A percentile compares a stretch with the other conserved stretches of the same genome.
phyloP scores from a whole-genome alignment of 2,888 invertebrate species.

The Muscina levida region DNA sequence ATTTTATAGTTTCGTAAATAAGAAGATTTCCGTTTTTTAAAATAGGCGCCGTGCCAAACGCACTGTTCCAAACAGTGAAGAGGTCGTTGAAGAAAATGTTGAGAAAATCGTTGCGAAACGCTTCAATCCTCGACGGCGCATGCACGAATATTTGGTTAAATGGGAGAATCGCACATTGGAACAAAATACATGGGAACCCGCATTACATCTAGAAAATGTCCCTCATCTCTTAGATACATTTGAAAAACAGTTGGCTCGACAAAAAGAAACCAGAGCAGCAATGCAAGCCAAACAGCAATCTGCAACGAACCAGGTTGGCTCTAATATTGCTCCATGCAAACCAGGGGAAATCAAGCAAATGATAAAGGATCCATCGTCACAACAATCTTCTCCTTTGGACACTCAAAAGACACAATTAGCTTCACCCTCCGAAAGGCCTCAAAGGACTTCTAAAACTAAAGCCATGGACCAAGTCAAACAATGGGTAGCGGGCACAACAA shows the following conservation, averaged over 20 bases:
- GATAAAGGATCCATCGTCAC: background rate
- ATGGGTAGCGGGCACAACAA: conserved; percentile 87
- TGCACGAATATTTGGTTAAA: conserved; percentile 91
- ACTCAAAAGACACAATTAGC: conserved; percentile 65
- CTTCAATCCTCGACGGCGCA: conserved; percentile 88
- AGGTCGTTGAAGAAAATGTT: conserved; percentile 86
- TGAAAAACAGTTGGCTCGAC: conserved; percentile 88
- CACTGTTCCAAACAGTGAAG: conserved; percentile 72
- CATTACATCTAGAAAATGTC: conserved; percentile 88
- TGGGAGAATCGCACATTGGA: conserved; percentile 92
- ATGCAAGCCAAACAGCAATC: conserved; percentile 73
- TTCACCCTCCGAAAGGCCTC: conserved; percentile 75
- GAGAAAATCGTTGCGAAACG: conserved; percentile 92
- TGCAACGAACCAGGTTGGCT: conserved; percentile 65
- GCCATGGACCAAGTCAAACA: conserved; percentile 91
- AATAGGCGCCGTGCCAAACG: conserved; percentile 77
- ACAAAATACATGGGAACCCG: conserved; percentile 92
- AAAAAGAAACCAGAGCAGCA: conserved; percentile 86
- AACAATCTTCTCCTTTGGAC: conserved; percentile 44
- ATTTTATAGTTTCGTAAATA: too few species aligned
- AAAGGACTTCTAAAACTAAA: conserved; percentile 85
- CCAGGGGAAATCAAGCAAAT: conserved; percentile 48
- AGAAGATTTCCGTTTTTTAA: background rate
- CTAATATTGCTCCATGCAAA: conserved; percentile 19
- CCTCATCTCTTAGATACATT: conserved; percentile 89